Base-by-base conservation (phyloP, 2,888 invertebrate genomes). In the Bellardia bayeri region DNA sequence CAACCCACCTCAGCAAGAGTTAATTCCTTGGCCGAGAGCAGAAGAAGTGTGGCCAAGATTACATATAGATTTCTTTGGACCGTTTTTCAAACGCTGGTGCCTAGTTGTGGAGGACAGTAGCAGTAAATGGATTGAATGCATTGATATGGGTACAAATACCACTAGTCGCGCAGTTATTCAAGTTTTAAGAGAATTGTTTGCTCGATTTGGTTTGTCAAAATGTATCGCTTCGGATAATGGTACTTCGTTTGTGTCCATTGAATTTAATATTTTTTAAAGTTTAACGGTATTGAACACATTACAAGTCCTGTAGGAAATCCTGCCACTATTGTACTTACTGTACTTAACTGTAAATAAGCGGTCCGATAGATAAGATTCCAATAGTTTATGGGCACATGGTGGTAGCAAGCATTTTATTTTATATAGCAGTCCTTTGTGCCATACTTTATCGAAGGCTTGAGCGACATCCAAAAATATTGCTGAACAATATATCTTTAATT, bases 81-180 rank as follows among this genome's bases (percentile, higher is more conserved):
- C 88, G 30, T 54, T 74, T 58, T 45, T 56, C 14, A 74, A 85
- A 13, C 80, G 82, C 33, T 80, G 63, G 75, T 88, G 76, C 64
- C 58, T 88, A 33, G 80, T 89, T 7, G 54, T 90, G 11, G 76
- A 90, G 6, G 88, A 90, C 30, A 90, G 90, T 61, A 89, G 89
- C 71, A 89, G 89, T 69, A 90, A 88, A 56, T 90, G 90, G 86
- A 45, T 61, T 61, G 82, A 56, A n/a, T 74, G 72, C 5, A 66
- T 49, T 45, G 74, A 66, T 61, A 75, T 74, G 82, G 82, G 42
- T 16, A 68, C 58, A 1, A 83, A 83, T 88, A 30, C 72, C 30
- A 83, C 76, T 8, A 78, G 78, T 79, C 13, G 37, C 0, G 79
- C 79, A n/a, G 71, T 74, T 42, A 85, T 88, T 68, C 9, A 11